phyloP scores from a whole-genome alignment of 2,113 vertebrate species.

The Esox niger region DNA sequence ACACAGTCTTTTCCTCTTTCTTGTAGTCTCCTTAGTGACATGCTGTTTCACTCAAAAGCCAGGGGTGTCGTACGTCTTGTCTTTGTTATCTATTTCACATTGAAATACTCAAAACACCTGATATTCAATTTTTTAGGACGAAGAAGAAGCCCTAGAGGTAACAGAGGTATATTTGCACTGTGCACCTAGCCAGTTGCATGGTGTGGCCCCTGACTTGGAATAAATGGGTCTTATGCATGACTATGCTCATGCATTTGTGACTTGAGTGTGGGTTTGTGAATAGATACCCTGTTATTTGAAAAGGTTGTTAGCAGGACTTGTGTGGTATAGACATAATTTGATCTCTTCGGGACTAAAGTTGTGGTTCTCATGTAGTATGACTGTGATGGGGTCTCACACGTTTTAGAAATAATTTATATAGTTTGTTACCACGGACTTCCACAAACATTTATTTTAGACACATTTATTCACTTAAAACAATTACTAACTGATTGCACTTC shows the following conservation, averaged over 20 bases:
- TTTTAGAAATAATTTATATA: neutral
- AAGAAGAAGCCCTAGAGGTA: conserved; percentile 62
- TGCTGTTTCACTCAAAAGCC: neutral
- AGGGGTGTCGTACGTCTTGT: neutral
- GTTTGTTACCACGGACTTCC: neutral
- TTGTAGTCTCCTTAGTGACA: conserved; percentile 10
- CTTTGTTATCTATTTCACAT: conserved; percentile 11
- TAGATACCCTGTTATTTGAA: conserved; percentile 8
- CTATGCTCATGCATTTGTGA: neutral
- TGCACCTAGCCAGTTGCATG: conserved; percentile 28
- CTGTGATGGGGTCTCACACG: neutral
- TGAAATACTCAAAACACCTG: conserved; percentile 22
- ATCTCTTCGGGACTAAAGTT: neutral
- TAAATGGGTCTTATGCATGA: conserved; percentile 34
- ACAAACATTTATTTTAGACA: neutral
- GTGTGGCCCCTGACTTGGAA: conserved; percentile 28
- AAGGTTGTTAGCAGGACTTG: neutral
- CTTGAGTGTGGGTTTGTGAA: neutral
- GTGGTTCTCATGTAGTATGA: neutral
- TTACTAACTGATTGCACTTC: conserved; percentile 14
- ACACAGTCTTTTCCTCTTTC: neutral
- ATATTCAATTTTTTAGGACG: conserved; percentile 58
- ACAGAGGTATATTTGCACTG: conserved; percentile 64
- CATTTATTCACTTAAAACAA: neutral
- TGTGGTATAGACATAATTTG: conserved; percentile 17